These are phyloP conservation scores for Nannoperca australis DNA, from an alignment of 2,797 vertebrate genomes.

Conservation along the genomic window DNA sequence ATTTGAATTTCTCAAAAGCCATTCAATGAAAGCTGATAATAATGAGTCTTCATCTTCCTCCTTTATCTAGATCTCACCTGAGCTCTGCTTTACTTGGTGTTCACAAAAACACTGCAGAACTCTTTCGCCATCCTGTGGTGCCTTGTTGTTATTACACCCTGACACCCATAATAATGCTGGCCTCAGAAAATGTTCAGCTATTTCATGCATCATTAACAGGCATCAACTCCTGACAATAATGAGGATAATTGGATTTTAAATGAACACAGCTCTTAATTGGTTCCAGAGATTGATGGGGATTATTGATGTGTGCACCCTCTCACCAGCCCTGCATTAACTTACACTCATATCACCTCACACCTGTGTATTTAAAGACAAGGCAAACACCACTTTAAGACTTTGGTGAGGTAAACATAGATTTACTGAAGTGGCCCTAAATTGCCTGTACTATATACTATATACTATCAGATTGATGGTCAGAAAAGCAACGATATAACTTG, in stretches of 20 bases:
- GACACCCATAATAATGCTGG: not conserved
- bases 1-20: slow-evolving; percentile 28
- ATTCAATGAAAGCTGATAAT: slow-evolving; percentile 20
- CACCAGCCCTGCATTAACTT: slow-evolving; percentile 22
- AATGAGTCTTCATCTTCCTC: not conserved
- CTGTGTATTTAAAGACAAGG: slow-evolving; percentile 8
- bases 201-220: slow-evolving; percentile 79
- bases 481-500: not conserved
- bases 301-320: slow-evolving; percentile 59
- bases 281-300: slow-evolving; percentile 71
- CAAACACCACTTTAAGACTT: not conserved
- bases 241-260: slow-evolving; percentile 82
- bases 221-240: slow-evolving; percentile 73
- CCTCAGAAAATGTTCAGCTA: slow-evolving; percentile 48
- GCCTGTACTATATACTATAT: too few species aligned
- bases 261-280: slow-evolving; percentile 74
- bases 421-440: not conserved
- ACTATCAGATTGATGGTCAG: not conserved
- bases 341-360: slow-evolving; percentile 1
- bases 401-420: not conserved
- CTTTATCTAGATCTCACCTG: not conserved
- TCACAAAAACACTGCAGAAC: not conserved
- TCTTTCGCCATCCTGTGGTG: slow-evolving; percentile 67
- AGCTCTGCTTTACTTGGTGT: not conserved
- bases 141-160: not conserved